These are phyloP conservation scores for Pseudocheirus occidentalis DNA, from an alignment of 2,797 vertebrate genomes.

Conservation along the genomic window DNA sequence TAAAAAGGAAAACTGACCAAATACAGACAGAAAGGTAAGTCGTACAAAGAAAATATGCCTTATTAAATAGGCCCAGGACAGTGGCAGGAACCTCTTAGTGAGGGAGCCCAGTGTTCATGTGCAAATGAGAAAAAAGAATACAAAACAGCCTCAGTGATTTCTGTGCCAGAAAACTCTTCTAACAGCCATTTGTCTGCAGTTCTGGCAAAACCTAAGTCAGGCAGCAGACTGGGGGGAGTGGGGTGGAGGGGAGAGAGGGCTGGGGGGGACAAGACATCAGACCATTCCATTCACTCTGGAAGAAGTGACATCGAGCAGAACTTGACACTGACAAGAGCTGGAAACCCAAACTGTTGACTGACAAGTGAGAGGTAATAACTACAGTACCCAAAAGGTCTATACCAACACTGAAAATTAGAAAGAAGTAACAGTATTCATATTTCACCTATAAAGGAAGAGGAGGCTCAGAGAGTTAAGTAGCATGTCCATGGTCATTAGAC, in stretches of 20 bases:
- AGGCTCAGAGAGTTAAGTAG: background rate
- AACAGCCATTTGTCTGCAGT: slow-evolving; percentile 73
- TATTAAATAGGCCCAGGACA: background rate
- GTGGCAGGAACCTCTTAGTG: background rate
- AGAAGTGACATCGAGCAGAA: slow-evolving; percentile 9
- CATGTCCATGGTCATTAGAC: background rate
- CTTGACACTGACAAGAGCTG: background rate
- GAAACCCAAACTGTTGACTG: background rate
- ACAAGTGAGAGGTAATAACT: slow-evolving; percentile 12
- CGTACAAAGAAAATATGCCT: background rate
- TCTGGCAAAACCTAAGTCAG: slow-evolving; percentile 72
- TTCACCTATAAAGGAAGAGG: slow-evolving; percentile 6
- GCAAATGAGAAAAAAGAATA: slow-evolving; percentile 69
- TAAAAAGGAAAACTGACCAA: background rate
- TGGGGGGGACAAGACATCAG: too few species aligned
- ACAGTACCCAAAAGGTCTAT: background rate
- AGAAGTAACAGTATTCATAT: background rate
- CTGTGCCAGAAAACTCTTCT: slow-evolving; percentile 73
- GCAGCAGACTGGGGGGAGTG: slow-evolving; percentile 47
- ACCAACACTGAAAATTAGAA: background rate
- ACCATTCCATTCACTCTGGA: slow-evolving; percentile 53
- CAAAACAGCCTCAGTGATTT: slow-evolving; percentile 57
- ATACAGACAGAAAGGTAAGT: background rate
- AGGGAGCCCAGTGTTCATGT: slow-evolving; percentile 70
- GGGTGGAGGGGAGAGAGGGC: too few species aligned